Conservation (phyloP, 2,113 vertebrate species). For the Danio rerio region DNA sequence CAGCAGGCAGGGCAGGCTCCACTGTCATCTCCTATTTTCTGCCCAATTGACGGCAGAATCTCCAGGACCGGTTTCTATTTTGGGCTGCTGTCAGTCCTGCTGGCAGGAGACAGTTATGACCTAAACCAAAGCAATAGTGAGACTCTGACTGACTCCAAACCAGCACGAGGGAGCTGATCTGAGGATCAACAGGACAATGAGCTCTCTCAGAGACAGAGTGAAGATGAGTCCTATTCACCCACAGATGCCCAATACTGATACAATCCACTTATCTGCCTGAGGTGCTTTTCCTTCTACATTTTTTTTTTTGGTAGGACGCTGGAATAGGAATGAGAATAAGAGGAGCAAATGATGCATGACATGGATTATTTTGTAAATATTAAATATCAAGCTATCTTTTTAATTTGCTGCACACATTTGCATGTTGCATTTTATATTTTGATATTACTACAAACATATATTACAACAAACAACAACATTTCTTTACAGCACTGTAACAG, state of each 20-base stretch:
- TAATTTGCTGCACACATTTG: no score
- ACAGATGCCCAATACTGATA: constrained; percentile 21
- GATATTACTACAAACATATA: no score
- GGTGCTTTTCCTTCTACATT: not conserved
- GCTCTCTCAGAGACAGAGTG: constrained; percentile 29
- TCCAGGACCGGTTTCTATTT: constrained; percentile 51
- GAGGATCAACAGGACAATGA: constrained; percentile 43
- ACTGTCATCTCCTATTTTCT: constrained; percentile 55
- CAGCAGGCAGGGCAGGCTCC: constrained; percentile 39
- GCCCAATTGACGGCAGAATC: constrained; percentile 49
- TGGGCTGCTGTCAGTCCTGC: constrained; percentile 44
- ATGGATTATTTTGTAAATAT: no score
- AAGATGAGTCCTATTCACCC: constrained; percentile 37
- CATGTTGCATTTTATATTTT: no score
- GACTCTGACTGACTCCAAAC: constrained; percentile 36
- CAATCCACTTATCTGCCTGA: constrained; percentile 5
- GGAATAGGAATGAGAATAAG: not conserved
- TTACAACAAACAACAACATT: no score
- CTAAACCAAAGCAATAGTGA: constrained; percentile 48
- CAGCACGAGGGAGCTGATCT: constrained; percentile 35
- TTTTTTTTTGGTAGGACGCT: not conserved
- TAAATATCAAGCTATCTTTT: no score
- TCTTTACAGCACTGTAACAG: no score
- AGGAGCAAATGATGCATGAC: no score
- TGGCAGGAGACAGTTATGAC: constrained; percentile 46